Evolutionary conservation across 92 coral and sea anemone genomes (phyloP), one percentile per base, ranked within the genome.

Genomic region (Pocillopora meandrina): DNA sequence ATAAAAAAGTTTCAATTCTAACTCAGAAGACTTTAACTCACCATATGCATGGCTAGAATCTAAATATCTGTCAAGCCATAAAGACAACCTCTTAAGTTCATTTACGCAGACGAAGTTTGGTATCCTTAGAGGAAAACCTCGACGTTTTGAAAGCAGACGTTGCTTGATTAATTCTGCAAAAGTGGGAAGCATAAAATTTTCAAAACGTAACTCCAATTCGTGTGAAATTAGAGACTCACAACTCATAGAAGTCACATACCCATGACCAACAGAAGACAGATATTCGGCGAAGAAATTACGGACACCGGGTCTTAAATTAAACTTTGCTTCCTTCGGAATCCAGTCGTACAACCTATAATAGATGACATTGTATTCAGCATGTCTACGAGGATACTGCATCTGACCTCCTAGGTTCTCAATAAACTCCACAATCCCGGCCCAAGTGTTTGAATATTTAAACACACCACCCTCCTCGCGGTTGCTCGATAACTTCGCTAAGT

Each of bases 401-500:
- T 61, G n/a, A 16, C 86, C 86, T 13, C 86, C 86, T 34, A 2
- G 72, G 5, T 23, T 36, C 71, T 82, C 14, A 23, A 82, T 82
- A 42, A 63, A 33, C 2, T 55, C 42, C 21, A 47, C 55, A 61
- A 72, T 55, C 5, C 73, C 62, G 1, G 8, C 55, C 78, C 78
- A 74, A 0, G 79, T 65, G 55, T 72, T 42, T 0, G 7, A 42
- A 7, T 3, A 42, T 42, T 42, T 61, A 33, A 33, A 47, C n/a
- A 10, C 17, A 9, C 73, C 56, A 4, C 8, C 8, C 6, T 9
- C 5, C 1, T 6, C 34, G 5, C 2, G 56, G 1, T 0, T 0
- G 65, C 84, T 80, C 56, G 69, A 80, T 56, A 80, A 21, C 49
- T 74, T 87, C 5, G 94, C 94, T 56, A 93, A 79, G 82, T 94